Percentiles rank a stretch among this genome's conserved stretches.
These are phyloP conservation scores for Acromyrmex charruanus DNA, from an alignment of 1,140 invertebrate genomes.

Conservation along the genomic window DNA sequence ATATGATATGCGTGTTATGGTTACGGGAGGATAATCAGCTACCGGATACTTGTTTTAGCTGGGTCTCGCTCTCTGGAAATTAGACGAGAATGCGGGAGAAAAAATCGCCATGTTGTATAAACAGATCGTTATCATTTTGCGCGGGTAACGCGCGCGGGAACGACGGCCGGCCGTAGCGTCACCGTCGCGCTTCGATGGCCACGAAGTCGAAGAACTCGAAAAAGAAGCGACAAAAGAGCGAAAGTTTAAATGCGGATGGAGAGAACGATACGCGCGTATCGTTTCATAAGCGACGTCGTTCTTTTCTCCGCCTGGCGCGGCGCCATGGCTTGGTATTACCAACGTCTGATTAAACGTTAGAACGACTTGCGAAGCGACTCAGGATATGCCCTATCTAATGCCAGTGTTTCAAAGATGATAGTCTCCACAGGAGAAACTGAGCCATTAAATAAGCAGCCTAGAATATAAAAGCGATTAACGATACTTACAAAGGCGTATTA, in stretches of 20 bases:
- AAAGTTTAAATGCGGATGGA: conserved; percentile 39
- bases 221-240: conserved; percentile 53
- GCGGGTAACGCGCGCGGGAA: conserved; percentile 31
- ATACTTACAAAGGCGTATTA: conserved; percentile 10
- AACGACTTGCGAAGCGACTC: neutral
- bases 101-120: conserved; percentile 60
- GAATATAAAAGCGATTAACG: conserved; percentile 19
- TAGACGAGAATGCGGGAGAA: conserved; percentile 62
- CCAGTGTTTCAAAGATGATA: neutral
- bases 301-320: neutral
- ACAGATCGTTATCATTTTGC: conserved; percentile 62
- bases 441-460: neutral
- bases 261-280: conserved; percentile 1
- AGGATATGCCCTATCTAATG: neutral
- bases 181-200: conserved; percentile 46
- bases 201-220: conserved; percentile 27
- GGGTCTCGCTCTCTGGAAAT: conserved; percentile 64
- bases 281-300: neutral
- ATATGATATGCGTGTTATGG: conserved; percentile 72
- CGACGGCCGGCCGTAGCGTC: conserved; percentile 9
- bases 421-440: neutral
- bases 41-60: conserved; percentile 70
- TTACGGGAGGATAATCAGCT: conserved; percentile 74
- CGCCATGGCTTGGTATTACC: neutral
- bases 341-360: conserved; percentile 1